Evolutionary conservation across 2,888 invertebrate species (phyloP).

Genomic region (Rutpela maculata): DNA sequence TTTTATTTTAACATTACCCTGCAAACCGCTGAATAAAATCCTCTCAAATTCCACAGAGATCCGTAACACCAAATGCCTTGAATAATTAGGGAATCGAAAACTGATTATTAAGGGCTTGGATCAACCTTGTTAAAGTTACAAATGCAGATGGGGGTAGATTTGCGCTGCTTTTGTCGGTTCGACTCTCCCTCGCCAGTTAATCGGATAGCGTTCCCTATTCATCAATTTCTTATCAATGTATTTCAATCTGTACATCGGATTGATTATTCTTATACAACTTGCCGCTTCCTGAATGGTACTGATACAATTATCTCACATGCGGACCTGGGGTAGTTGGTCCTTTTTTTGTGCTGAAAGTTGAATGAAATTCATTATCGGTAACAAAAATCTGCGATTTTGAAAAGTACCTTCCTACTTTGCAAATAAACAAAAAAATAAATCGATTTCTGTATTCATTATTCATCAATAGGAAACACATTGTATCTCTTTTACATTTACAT

Average conservation of each 20-base stretch:
- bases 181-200: conserved; percentile 64
- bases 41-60: conserved; percentile 21
- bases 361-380: background rate
- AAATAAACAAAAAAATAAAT: background rate
- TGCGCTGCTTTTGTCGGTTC: conserved; percentile 65
- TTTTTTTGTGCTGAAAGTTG: conserved; percentile 19
- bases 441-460: background rate
- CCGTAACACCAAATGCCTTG: conserved; percentile 51
- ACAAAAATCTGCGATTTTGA: conserved; percentile 22
- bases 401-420: background rate
- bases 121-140: conserved; percentile 62
- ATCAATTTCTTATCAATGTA: conserved; percentile 64
- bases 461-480: too few relatives aligned
- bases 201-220: conserved; percentile 65
- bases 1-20: background rate
- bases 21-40: conserved; percentile 9
- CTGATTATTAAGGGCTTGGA: conserved; percentile 64
- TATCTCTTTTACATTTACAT: too few relatives aligned
- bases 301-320: conserved; percentile 45
- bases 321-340: conserved; percentile 22
- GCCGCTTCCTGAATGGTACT: conserved; percentile 35
- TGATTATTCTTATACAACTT: conserved; percentile 45
- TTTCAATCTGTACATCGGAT: conserved; percentile 53
- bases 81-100: conserved; percentile 67
- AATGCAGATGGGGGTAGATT: conserved; percentile 66